Percentiles rank a stretch among this genome's conserved stretches.
These are phyloP conservation scores for Dicranocentrus wangi DNA, from an alignment of 2,888 invertebrate genomes.

Conservation along the genomic window DNA sequence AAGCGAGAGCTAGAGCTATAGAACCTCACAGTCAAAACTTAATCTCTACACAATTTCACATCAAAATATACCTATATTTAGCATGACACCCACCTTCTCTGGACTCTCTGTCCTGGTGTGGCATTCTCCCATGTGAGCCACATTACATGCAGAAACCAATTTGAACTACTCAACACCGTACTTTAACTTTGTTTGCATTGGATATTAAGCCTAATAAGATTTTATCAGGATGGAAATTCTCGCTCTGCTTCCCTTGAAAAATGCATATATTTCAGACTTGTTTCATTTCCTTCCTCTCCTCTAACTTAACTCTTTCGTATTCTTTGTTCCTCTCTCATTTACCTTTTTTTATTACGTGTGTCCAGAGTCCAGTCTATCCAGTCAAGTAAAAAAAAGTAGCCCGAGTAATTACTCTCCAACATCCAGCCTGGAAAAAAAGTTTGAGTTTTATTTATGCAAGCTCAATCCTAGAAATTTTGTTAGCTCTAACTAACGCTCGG, in stretches of 20 bases:
- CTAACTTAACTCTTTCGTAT: background rate
- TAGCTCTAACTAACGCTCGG: no score
- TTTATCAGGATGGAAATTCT: slow-evolving; percentile 65
- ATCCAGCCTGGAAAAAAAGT: no score
- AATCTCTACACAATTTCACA: background rate
- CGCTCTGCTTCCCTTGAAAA: slow-evolving; percentile 34
- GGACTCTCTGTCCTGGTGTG: background rate
- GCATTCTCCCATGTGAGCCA: background rate
- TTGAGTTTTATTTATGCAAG: no score
- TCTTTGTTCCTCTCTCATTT: background rate
- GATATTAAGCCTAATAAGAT: slow-evolving; percentile 70
- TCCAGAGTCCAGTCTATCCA: no score
- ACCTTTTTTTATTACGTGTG: background rate
- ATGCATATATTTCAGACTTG: slow-evolving; percentile 22
- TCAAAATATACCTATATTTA: background rate
- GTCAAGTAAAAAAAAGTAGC: background rate
- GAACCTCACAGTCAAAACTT: no score
- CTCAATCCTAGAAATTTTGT: no score
- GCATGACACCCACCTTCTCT: background rate
- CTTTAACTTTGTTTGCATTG: slow-evolving; percentile 65
- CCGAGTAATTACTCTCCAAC: slow-evolving; percentile 16
- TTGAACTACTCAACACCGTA: slow-evolving; percentile 54
- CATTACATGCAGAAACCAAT: slow-evolving; percentile 24
- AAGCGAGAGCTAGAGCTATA: no score
- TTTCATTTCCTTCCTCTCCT: slow-evolving; percentile 51